Evolutionary conservation across 2,797 vertebrate species (phyloP), one percentile per base, ranked within the genome.

Genomic region (Falco cherrug): DNA sequence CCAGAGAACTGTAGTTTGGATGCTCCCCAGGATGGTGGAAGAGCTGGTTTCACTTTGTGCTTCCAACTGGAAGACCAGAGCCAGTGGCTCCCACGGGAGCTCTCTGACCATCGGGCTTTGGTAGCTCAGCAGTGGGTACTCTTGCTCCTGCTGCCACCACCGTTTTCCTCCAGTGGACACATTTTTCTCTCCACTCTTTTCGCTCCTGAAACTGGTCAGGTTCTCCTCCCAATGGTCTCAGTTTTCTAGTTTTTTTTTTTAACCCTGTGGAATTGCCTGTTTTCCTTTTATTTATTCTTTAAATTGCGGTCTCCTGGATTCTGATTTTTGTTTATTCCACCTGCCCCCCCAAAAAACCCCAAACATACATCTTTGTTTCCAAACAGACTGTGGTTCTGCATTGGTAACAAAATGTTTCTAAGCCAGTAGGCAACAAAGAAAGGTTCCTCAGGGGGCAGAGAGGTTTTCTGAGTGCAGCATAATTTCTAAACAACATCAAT

Each of bases 341-440:
- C 4, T 2, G 4, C 9, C 5, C 5, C 4, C 1, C 3, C 0
- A 14, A 56, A 81, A 65, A 45, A 17, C 0, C 16, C 5, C 10
- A 68, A 68, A 41, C 5, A 13, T 33, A 24, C 7, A 71, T 37
- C 19, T 82, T 67, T 68, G 12, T 73, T 89, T 35, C n/a, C 47
- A 56, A 64, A 75, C 16, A 63, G 37, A 56, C 11, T 31, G 14
- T 3, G 28, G 12, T 91, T 87, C 39, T 87, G 22, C 22, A 26
- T 24, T 64, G 57, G 25, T 84, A 53, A 61, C 31, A 53, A 48
- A 74, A 63, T 3, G 0, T 56, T 93, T 74, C 45, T 82, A 77
- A 89, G 43, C 33, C 56, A 71, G 14, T 57, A 68, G 41, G 16
- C 16, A n/a, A 10, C 50, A 85, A 45, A 51, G 16, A 85, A 45